These are phyloP conservation scores for Dolichallabes microphthalmus DNA, from an alignment of 2,113 vertebrate genomes.

Conservation along the genomic window DNA sequence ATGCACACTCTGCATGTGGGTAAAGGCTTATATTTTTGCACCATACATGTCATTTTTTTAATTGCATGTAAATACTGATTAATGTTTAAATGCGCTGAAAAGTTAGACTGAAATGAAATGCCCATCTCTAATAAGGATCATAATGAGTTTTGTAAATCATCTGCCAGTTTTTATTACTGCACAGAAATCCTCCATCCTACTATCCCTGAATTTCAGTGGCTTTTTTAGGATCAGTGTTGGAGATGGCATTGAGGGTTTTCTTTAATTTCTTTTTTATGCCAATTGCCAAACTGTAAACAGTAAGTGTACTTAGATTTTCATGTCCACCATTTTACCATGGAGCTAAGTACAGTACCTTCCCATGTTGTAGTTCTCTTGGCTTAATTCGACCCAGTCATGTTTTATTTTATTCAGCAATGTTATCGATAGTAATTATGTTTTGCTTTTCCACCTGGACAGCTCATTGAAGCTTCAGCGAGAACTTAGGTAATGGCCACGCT, in stretches of 20 bases:
- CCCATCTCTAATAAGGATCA: background rate
- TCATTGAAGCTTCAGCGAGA: constrained; percentile 79
- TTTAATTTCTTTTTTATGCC: background rate
- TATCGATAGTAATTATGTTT: constrained; percentile 43
- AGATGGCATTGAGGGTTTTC: background rate
- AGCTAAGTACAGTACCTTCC: background rate
- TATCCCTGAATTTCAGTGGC: background rate
- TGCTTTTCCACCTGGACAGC: constrained; percentile 66
- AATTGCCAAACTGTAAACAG: background rate
- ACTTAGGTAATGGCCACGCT: constrained; percentile 73
- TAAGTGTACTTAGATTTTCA: background rate
- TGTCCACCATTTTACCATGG: background rate
- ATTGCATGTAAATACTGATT: background rate
- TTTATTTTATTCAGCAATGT: constrained; percentile 9
- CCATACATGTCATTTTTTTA: background rate
- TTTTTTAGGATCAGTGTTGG: background rate
- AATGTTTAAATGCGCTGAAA: background rate
- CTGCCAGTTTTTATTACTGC: too few species aligned
- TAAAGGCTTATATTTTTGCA: background rate
- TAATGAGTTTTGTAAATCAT: background rate
- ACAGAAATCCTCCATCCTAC: background rate
- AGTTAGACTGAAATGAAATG: background rate
- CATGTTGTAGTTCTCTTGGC: background rate
- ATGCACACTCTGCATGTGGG: background rate
- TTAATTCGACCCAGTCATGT: constrained; percentile 7